A percentile compares a stretch with the other conserved stretches of the same genome.
Conservation (phyloP, 1,140 invertebrate genomes). For the Phymastichus coffea region DNA sequence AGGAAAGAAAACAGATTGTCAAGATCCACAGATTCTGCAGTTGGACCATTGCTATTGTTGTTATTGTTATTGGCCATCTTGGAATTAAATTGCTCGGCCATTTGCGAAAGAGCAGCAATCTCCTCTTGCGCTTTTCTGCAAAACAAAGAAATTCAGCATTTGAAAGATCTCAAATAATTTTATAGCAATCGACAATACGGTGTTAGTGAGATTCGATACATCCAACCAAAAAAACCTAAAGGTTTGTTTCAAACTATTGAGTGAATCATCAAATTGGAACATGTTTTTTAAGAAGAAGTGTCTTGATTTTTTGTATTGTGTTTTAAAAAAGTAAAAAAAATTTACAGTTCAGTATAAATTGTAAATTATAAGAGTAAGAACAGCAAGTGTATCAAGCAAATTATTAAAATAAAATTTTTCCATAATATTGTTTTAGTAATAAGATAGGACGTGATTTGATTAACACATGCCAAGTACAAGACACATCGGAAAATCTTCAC, state of each 20-base stretch:
- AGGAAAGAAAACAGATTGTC: conserved; percentile 93
- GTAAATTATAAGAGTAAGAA: too few relatives aligned
- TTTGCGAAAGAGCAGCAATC: conserved; percentile 71
- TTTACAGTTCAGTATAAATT: not conserved
- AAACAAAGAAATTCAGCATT: conserved; percentile 37
- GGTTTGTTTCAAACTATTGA: conserved; percentile 15
- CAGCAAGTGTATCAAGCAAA: too few relatives aligned
- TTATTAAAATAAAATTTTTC: too few relatives aligned
- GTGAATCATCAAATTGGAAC: not conserved
- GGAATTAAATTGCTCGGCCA: conserved; percentile 74
- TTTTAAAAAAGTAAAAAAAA: conserved; percentile 11
- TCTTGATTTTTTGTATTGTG: conserved; percentile 4
- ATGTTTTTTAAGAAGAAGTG: conserved; percentile 8
- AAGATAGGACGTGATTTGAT: too few relatives aligned
- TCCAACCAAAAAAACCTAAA: conserved; percentile 4
- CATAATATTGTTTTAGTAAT: too few relatives aligned
- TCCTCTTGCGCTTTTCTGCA: conserved; percentile 74
- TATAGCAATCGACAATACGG: not conserved
- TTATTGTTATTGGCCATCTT: conserved; percentile 51
- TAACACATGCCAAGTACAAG: conserved; percentile 14
- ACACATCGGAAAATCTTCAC: conserved; percentile 19
- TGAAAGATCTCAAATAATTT: not conserved
- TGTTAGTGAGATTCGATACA: not conserved
- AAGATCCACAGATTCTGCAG: conserved; percentile 74
- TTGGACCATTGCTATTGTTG: conserved; percentile 1